Conservation (phyloP, 1,140 invertebrate genomes). For the Chionoecetes opilio region DNA sequence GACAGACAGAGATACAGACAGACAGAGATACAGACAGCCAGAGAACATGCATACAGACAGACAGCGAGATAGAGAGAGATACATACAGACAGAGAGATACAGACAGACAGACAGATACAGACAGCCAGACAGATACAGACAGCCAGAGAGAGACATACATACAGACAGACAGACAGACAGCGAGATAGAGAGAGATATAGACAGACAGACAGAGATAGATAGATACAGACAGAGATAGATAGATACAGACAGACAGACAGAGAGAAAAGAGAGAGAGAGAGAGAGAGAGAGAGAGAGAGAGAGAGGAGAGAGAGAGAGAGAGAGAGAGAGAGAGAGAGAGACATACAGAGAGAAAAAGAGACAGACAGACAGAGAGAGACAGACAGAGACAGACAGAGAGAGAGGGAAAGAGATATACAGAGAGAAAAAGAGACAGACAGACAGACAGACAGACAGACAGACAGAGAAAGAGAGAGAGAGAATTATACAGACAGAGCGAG, state of each 20-base stretch:
- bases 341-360: background rate
- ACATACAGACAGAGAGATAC: background rate
- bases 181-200: background rate
- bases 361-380: no score
- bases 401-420: no score
- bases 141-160: background rate
- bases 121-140: background rate
- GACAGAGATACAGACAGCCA: no score
- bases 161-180: background rate
- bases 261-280: background rate
- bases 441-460: no score
- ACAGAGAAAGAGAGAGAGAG: no score
- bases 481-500: no score
- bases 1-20: no score
- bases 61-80: no score
- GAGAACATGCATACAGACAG: no score
- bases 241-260: background rate
- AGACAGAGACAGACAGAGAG: no score
- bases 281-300: background rate
- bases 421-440: no score
- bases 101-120: background rate
- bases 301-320: background rate
- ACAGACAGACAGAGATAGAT: background rate
- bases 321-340: conserved; percentile 27
- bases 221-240: background rate